Evolutionary conservation across 1,140 invertebrate genomes (phyloP), one percentile per base, ranked within the genome.

Genomic region (Idris sp.): DNA sequence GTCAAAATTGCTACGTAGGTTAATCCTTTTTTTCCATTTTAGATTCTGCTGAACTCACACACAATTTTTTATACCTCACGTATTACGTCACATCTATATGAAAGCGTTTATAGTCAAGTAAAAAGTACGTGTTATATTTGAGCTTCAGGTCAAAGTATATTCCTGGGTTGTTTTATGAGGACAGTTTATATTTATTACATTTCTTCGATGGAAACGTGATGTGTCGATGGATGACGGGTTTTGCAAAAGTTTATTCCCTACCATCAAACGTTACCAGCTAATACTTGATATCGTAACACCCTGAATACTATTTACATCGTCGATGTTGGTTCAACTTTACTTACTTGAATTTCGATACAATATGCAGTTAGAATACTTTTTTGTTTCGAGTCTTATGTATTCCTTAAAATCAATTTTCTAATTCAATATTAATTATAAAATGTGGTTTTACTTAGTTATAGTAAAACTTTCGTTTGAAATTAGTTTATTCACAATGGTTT

Each of bases 181-280:
- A 48, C 68, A 49, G 78, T 81, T 82, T 79, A 82, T 76, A 79
- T 73, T 61, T 72, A 75, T 80, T 74, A 67, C 75, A 68, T 69
- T 71, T 80, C 62, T 73, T 77, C 36, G 44, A 33, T 56, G 58
- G 35, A 54, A 78, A 76, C 68, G 54, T 69, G 65, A 67, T 36
- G 68, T 54, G 41, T 44, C 51, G 44, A 64, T 53, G 59, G 44
- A 15, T 58, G 35, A 49, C 53, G 46, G 38, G 36, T 59, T 73
- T 64, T 30, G 41, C 33, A 33, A 26, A 48, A 44, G 10, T 69
- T 69, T 61, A 54, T 40, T 48, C 31, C 25, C n/a, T 41, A 19
- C 40, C 26, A 54, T 65, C 48, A 65, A 54, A 65, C 25, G 61
- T 65, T 48, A 48, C 15, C 48, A 46, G 49, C 51, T 51, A 51